Base-by-base conservation (phyloP, 2,797 vertebrate genomes). In the Monodelphis domestica region DNA sequence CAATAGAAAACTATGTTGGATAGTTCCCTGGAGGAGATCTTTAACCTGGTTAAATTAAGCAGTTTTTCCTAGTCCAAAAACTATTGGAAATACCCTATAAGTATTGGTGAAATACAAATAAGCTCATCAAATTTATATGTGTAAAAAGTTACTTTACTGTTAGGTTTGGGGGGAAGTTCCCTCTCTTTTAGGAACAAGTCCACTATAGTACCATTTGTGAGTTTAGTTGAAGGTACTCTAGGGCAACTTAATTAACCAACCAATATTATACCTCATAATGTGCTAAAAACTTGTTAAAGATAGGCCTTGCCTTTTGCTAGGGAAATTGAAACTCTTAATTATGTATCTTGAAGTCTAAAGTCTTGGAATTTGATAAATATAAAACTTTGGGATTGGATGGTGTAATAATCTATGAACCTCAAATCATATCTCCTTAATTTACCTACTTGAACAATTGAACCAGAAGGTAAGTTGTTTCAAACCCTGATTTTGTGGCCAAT, bases 381-480 rank as follows among this genome's bases (percentile, higher is more conserved):
- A 90, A 90, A 95, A 93, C 87, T 84, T 84, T 12, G 88, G 52
- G 12, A 91, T 3, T n/a, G 89, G 51, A 24, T 84, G 28, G 1
- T 90, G 21, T 70, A 15, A 21, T 78, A 78, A 38, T 89, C 21
- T 92, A 45, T 91, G 29, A 93, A 12, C 52, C 50, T 94, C 91
- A 90, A 78, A 53, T 93, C 92, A 4, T 0, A 30, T 53, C 56
- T 70, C 89, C 45, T 89, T 90, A 93, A 88, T n/a, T 56, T 88
- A 88, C 12, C 89, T 56, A 63, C 29, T 92, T 45, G 50, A 87
- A 92, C 95, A 89, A 30, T 12, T 84, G 90, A 15, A 56, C 93
- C 87, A 53, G 87, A 90, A 50, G 30, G 26, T 53, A 38, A 45
- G 57, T 90, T 89, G 57, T 94, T 96, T 96, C 90, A 96, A 91